phyloP scores from a whole-genome alignment of 2,888 invertebrate genomes.

The Busseola fusca region DNA sequence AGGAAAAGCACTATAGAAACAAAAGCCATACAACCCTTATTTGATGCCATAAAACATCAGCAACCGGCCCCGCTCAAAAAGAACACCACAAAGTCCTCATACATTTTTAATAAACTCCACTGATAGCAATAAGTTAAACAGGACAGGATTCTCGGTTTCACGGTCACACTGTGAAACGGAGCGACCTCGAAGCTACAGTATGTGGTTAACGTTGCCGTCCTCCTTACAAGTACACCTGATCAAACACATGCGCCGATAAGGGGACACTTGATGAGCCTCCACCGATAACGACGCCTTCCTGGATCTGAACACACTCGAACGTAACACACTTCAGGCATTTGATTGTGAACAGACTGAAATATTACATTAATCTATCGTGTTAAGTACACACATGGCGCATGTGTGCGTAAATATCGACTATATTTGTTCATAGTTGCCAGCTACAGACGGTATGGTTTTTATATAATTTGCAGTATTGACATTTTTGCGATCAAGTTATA shows the following conservation, averaged over 20 bases:
- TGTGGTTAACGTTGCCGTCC: conserved; percentile 77
- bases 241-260: conserved; percentile 87
- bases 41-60: conserved; percentile 29
- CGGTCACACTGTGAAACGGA: conserved; percentile 74
- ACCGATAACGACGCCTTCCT: conserved; percentile 83
- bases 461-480: conserved; percentile 7
- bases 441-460: conserved; percentile 25
- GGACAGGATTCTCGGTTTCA: conserved; percentile 73
- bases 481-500: conserved; percentile 31
- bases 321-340: conserved; percentile 62
- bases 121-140: conserved; percentile 68
- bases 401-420: conserved; percentile 24
- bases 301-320: conserved; percentile 74
- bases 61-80: conserved; percentile 33
- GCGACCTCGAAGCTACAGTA: conserved; percentile 79
- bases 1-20: conserved; percentile 15
- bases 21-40: conserved; percentile 34
- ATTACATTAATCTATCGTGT: conserved; percentile 30
- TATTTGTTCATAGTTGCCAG: conserved; percentile 15
- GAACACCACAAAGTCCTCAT: conserved; percentile 49
- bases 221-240: conserved; percentile 82
- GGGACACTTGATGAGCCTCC: conserved; percentile 84
- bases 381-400: conserved; percentile 17
- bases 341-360: conserved; percentile 57
- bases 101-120: conserved; percentile 56